A percentile compares a stretch with the other conserved stretches of the same genome.
phyloP scores from a whole-genome alignment of 2,113 vertebrate species.

The Mesembrinibis cayennensis region DNA sequence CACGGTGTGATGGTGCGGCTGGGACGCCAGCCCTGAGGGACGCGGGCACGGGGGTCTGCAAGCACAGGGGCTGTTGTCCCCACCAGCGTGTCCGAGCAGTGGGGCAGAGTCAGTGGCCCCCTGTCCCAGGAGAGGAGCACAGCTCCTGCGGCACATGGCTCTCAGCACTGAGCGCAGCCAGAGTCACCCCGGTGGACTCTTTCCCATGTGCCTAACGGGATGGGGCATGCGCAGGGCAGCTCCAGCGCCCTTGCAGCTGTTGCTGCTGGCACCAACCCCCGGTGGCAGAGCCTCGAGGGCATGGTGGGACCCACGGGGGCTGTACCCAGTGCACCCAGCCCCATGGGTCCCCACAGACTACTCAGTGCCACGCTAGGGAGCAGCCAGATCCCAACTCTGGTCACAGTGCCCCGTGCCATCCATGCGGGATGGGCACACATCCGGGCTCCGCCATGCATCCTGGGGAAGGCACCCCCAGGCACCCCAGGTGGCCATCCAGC shows the following conservation, averaged over 20 bases:
- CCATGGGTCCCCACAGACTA: background rate
- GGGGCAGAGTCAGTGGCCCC: background rate
- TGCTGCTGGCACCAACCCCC: background rate
- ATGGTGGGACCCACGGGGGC: background rate
- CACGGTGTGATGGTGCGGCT: background rate
- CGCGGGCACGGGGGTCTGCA: background rate
- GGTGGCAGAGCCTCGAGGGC: background rate
- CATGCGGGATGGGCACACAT: accelerated
- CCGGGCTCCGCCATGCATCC: background rate
- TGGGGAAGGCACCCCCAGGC: background rate
- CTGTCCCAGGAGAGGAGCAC: accelerated
- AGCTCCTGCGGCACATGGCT: accelerated
- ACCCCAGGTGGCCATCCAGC: accelerated
- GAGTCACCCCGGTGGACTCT: accelerated
- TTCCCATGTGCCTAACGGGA: background rate
- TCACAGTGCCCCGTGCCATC: accelerated
- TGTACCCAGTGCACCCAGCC: background rate
- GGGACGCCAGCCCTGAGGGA: background rate
- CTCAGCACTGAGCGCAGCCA: background rate
- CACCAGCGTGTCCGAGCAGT: accelerated
- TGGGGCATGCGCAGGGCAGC: accelerated
- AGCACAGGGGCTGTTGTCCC: background rate
- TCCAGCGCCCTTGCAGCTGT: accelerated
- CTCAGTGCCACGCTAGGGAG: background rate
- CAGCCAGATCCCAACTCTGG: background rate